Conservation (phyloP, 2,113 vertebrate genomes). For the Myxocyprinus asiaticus region DNA sequence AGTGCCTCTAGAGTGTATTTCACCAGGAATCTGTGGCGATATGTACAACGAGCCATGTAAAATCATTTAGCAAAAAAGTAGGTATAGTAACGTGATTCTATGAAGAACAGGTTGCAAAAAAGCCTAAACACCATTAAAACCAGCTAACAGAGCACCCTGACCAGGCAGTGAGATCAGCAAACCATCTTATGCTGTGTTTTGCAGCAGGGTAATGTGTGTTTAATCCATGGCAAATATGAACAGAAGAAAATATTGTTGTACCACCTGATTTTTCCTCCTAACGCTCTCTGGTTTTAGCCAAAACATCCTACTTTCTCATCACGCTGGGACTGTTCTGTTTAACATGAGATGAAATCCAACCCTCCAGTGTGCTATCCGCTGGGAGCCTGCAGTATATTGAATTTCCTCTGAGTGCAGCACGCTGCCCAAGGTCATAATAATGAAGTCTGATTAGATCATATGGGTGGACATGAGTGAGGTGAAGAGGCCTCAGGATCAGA, state of each 20-base stretch:
- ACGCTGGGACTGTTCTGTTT: background rate
- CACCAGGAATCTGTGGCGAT: too few relatives aligned
- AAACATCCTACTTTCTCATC: background rate
- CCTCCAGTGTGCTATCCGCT: conserved; percentile 21
- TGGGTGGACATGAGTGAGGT: conserved; percentile 16
- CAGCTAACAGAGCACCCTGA: background rate
- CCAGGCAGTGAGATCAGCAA: too few relatives aligned
- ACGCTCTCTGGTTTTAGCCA: background rate
- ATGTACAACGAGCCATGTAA: too few relatives aligned
- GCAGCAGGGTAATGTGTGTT: background rate
- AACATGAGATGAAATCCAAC: conserved; percentile 28
- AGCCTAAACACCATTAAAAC: too few relatives aligned
- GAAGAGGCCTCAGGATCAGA: conserved; percentile 28
- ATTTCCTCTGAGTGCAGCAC: conserved; percentile 12
- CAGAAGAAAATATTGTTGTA: background rate
- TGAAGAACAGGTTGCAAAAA: too few relatives aligned
- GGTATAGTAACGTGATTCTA: too few relatives aligned
- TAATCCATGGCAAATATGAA: background rate
- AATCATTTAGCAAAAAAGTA: too few relatives aligned
- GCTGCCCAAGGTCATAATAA: conserved; percentile 29
- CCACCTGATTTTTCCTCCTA: background rate
- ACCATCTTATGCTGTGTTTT: too few relatives aligned
- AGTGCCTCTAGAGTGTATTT: too few relatives aligned
- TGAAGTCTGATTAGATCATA: conserved; percentile 45
- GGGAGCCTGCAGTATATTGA: conserved; percentile 22